Evolutionary conservation across 1,140 invertebrate genomes (phyloP).

Genomic region (Hesperophylax magnus): DNA sequence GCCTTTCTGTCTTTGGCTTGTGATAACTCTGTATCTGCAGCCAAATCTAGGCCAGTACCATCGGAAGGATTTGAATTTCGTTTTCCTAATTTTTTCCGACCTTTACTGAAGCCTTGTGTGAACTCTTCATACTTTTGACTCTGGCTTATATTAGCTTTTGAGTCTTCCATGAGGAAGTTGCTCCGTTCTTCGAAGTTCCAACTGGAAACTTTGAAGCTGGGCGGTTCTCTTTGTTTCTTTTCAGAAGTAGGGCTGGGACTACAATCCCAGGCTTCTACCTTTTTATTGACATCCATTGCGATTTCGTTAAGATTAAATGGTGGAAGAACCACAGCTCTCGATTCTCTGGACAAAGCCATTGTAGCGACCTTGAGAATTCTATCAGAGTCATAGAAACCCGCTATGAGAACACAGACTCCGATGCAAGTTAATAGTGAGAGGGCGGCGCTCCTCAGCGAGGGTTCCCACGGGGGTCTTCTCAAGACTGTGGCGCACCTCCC

Average conservation of each 20-base stretch:
- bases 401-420: constrained; percentile 50
- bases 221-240: constrained; percentile 43
- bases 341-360: constrained; percentile 41
- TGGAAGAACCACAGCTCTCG: constrained; percentile 39
- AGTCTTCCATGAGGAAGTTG: constrained; percentile 36
- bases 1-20: constrained; percentile 44
- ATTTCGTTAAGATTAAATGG: constrained; percentile 53
- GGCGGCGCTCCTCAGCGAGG: constrained; percentile 73
- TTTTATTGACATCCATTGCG: constrained; percentile 50
- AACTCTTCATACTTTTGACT: constrained; percentile 53
- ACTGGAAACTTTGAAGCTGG: constrained; percentile 48
- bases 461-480: constrained; percentile 86
- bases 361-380: constrained; percentile 51
- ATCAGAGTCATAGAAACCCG: constrained; percentile 56
- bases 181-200: constrained; percentile 50
- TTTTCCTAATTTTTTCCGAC: constrained; percentile 51
- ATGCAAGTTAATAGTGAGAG: constrained; percentile 60
- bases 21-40: constrained; percentile 36
- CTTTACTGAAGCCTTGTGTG: constrained; percentile 39
- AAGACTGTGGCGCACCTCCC: constrained; percentile 80
- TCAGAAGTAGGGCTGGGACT: constrained; percentile 37
- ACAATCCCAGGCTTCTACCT: constrained; percentile 49
- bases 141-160: constrained; percentile 33
- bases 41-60: constrained; percentile 33
- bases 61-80: constrained; percentile 50